These are phyloP conservation scores for Hylia prasina DNA, from an alignment of 2,113 vertebrate genomes.

Conservation along the genomic window DNA sequence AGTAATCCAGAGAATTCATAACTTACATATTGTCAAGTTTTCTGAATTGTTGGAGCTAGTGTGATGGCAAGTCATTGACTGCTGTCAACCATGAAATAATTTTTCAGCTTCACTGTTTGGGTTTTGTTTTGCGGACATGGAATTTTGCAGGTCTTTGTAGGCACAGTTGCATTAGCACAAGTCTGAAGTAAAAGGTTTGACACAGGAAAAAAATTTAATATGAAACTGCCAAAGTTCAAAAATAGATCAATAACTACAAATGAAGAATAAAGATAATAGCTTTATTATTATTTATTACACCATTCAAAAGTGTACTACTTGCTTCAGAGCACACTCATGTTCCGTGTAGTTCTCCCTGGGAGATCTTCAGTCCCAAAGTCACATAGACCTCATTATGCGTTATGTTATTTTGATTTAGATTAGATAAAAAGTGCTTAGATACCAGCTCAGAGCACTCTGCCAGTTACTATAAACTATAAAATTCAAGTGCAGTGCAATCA, in stretches of 20 bases:
- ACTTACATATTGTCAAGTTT: background rate
- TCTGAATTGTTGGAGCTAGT: background rate
- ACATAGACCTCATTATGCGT: background rate
- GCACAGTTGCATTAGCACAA: background rate
- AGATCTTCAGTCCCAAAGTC: background rate
- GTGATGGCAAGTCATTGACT: background rate
- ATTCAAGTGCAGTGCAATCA: background rate
- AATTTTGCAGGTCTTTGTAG: background rate
- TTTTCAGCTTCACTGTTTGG: background rate
- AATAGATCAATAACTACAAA: background rate
- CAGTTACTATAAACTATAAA: background rate
- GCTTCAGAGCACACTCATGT: background rate
- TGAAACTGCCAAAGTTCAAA: background rate
- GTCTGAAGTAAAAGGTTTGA: background rate
- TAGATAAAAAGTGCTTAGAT: background rate
- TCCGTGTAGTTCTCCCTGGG: background rate
- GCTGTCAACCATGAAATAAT: background rate
- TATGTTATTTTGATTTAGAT: slow-evolving; percentile 22
- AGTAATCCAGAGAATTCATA: background rate
- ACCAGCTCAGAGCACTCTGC: background rate
- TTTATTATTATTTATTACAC: slow-evolving; percentile 25
- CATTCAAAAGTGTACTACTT: background rate
- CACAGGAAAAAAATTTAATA: background rate
- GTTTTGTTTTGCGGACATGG: background rate
- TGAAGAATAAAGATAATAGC: background rate